Evolutionary conservation across 2,797 vertebrate species (phyloP).

Genomic region (Cirrhinus mrigala): DNA sequence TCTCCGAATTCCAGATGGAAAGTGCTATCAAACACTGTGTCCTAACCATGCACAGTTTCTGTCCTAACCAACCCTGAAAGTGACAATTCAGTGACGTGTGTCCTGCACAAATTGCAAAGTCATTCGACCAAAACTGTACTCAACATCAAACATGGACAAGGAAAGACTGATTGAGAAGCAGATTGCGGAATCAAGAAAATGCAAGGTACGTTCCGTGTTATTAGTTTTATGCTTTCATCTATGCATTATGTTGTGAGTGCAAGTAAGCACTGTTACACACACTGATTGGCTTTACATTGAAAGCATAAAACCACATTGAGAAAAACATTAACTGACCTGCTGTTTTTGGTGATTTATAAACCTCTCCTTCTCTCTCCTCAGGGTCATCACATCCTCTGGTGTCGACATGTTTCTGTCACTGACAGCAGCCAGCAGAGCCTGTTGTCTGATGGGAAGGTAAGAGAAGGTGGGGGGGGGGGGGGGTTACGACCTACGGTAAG

Average conservation of each 20-base stretch:
- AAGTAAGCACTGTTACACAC: neutral
- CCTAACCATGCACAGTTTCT: neutral
- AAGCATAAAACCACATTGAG: neutral
- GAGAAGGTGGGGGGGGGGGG: constrained; percentile 11
- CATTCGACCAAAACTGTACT: neutral
- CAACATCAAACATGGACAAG: neutral
- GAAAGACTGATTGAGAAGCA: neutral
- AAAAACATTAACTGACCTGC: constrained; percentile 82
- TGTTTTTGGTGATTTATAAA: constrained; percentile 97
- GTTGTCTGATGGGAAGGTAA: constrained; percentile 84
- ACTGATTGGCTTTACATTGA: neutral
- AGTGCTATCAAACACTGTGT: neutral
- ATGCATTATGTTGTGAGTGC: neutral
- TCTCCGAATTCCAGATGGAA: neutral
- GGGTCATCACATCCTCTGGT: constrained; percentile 93
- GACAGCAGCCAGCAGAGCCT: constrained; percentile 94
- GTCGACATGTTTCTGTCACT: constrained; percentile 96
- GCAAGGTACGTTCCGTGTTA: neutral
- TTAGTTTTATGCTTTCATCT: neutral
- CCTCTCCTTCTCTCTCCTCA: constrained; percentile 95
- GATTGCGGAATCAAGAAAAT: neutral
- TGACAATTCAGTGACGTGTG: neutral
- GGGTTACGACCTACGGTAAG: constrained; percentile 60
- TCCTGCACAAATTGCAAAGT: constrained; percentile 1
- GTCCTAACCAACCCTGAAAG: neutral